Evolutionary conservation across 1,140 invertebrate genomes (phyloP).

Genomic region (Onthophagus taurus): DNA sequence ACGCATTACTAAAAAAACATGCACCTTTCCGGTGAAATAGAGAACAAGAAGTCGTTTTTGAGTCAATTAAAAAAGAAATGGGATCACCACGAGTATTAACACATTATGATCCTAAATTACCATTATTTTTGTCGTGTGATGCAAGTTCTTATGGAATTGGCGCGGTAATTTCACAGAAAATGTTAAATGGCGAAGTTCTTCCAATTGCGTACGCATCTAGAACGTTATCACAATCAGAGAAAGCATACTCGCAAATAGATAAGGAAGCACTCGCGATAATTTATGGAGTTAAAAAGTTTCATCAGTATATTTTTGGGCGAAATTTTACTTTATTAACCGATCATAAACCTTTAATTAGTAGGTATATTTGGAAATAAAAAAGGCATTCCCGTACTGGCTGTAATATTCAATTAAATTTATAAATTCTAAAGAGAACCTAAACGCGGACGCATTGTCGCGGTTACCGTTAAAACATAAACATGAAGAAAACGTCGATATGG

Average conservation of each 20-base stretch:
- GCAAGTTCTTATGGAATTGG: conserved; percentile 22
- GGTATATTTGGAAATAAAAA: conserved; percentile 38
- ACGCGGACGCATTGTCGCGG: conserved; percentile 1
- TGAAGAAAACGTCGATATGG: too few relatives aligned
- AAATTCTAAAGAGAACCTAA: neutral
- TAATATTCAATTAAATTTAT: conserved; percentile 11
- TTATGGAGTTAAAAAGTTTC: conserved; percentile 44
- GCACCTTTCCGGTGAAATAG: conserved; percentile 29
- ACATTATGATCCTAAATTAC: conserved; percentile 20
- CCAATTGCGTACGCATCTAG: conserved; percentile 40
- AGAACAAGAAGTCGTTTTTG: conserved; percentile 12
- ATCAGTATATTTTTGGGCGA: conserved; percentile 43
- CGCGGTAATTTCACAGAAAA: conserved; percentile 22
- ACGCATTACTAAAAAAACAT: conserved; percentile 8
- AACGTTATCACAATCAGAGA: conserved; percentile 37
- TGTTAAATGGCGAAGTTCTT: conserved; percentile 29
- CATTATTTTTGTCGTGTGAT: conserved; percentile 22
- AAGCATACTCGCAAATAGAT: conserved; percentile 43
- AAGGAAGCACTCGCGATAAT: conserved; percentile 45
- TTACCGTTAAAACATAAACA: neutral
- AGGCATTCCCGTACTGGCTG: conserved; percentile 12
- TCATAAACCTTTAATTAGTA: conserved; percentile 40
- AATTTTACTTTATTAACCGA: conserved; percentile 42
- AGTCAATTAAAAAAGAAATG: conserved; percentile 26
- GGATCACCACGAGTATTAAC: conserved; percentile 21